phyloP scores from a whole-genome alignment of 37 sponge, comb jelly and placozoan species.

The Eunapius fragilis region DNA sequence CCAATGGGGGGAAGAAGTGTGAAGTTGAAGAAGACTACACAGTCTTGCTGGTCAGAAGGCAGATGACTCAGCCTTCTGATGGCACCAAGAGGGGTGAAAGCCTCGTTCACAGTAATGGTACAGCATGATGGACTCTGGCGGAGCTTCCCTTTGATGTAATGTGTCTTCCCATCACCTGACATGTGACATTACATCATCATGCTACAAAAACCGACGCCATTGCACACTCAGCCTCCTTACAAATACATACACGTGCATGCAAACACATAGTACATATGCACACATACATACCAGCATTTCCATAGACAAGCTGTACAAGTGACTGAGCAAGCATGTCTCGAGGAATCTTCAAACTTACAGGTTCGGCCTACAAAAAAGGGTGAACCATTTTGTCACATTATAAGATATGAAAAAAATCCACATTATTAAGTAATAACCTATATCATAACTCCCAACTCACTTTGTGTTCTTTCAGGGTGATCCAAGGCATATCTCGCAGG shows the following conservation, averaged over 20 bases:
- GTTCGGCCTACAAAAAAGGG: not conserved
- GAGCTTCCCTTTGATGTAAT: slow-evolving; percentile 80
- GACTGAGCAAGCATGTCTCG: not conserved
- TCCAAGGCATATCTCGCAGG: slow-evolving; percentile 43
- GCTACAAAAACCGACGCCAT: no score
- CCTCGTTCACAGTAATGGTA: slow-evolving; percentile 86
- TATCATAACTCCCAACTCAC: not conserved
- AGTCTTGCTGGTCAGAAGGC: slow-evolving; percentile 25
- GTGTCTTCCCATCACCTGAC: slow-evolving; percentile 92
- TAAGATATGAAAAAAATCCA: no score
- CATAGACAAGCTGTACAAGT: slow-evolving; percentile 59
- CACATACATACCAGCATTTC: slow-evolving; percentile 66
- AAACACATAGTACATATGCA: not conserved
- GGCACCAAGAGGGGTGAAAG: slow-evolving; percentile 72
- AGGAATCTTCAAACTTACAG: not conserved
- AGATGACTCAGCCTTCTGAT: slow-evolving; percentile 73
- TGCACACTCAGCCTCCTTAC: no score
- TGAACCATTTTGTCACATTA: no score
- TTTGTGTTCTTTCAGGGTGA: not conserved
- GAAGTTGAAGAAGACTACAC: slow-evolving; percentile 88
- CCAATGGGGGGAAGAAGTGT: slow-evolving; percentile 76
- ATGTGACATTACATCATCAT: not conserved
- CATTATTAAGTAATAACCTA: not conserved
- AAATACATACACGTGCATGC: no score
- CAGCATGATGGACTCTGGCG: not conserved